Evolutionary conservation across 1,140 invertebrate genomes (phyloP), one percentile per base, ranked within the genome.

Genomic region (Trialeurodes vaporariorum): DNA sequence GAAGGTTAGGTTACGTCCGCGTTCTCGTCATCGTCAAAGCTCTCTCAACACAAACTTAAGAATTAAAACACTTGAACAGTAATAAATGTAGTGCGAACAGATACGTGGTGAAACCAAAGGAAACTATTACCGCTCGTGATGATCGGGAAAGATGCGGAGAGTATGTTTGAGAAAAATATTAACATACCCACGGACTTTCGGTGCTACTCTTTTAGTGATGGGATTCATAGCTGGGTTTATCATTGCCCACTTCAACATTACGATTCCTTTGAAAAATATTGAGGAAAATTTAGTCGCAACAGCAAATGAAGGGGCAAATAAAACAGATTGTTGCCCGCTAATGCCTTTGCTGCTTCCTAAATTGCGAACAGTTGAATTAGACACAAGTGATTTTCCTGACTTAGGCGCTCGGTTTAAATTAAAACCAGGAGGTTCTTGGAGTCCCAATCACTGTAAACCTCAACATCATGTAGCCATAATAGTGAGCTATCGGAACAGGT

Each of bases 401-500:
- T 49, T 49, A 49, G 34, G 34, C 5, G 17, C 34, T 17, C 5
- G 5, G 5, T 49, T 9, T 17, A 49, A 49, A 5, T 49, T 49
- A 17, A 17, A 70, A 63, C 77, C 76, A 58, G 89, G 88, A 49
- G 92, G 92, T 1, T 81, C 84, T 69, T 93, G 84, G 83, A 79
- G 79, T 62, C 93, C 93, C 1, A 76, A 80, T 17, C 76, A 86
- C 24, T 96, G 94, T 77, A 81, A 83, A 66, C 81, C 93, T 1
- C 77, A 84, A 24, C 88, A 89, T 72, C 86, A 88, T 75, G 87
- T 93, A 9, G 93, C 93, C 21, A 85, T 97, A 23, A 86, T 97
- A 68, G 83, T 98, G 49, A 93, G 93, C 2, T 97, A 94, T 75
- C 81, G 95, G 68, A 89, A 96, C 73, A 82, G 96, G 62, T 80